Percentiles rank a stretch among this genome's conserved stretches.
These are phyloP conservation scores for Megalops atlanticus DNA, from an alignment of 2,113 vertebrate species.

Conservation along the genomic window DNA sequence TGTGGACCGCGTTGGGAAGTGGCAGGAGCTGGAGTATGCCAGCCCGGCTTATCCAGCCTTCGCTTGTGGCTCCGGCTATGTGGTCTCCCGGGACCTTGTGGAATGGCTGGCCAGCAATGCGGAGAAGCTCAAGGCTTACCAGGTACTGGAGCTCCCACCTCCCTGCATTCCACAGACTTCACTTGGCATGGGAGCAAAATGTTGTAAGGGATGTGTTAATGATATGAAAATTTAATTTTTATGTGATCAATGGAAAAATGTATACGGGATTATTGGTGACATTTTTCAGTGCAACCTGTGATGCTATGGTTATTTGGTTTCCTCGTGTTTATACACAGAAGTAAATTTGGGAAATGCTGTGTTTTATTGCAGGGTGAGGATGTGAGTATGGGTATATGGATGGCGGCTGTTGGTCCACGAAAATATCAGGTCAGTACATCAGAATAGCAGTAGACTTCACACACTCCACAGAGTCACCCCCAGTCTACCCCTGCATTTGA, in stretches of 20 bases:
- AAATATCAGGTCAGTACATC: slow-evolving; percentile 80
- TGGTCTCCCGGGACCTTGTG: slow-evolving; percentile 88
- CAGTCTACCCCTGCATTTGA: not conserved
- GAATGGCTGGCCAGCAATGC: slow-evolving; percentile 90
- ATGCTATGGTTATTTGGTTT: too few species aligned
- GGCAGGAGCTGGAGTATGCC: slow-evolving; percentile 94
- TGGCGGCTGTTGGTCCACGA: slow-evolving; percentile 91
- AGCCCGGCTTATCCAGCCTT: slow-evolving; percentile 95
- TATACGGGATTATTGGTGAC: too few species aligned
- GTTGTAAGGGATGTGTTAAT: not conserved
- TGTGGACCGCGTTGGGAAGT: slow-evolving; percentile 93
- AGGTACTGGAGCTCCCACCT: slow-evolving; percentile 68
- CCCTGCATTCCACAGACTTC: not conserved
- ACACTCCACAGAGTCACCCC: not conserved
- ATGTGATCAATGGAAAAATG: too few species aligned
- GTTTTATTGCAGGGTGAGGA: slow-evolving; percentile 85
- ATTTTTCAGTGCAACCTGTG: too few species aligned
- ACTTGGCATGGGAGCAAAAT: not conserved
- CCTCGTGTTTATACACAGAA: too few species aligned
- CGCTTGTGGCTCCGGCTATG: slow-evolving; percentile 92
- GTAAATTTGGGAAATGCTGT: slow-evolving; percentile 1
- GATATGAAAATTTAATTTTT: too few species aligned
- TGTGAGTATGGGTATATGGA: slow-evolving; percentile 99
- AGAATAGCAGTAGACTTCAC: not conserved
- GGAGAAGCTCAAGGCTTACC: slow-evolving; percentile 86